Percentiles rank a stretch among this genome's conserved stretches.
phyloP scores from a whole-genome alignment of 2,888 invertebrate genomes.

The Drosophila neoperkinsi region DNA sequence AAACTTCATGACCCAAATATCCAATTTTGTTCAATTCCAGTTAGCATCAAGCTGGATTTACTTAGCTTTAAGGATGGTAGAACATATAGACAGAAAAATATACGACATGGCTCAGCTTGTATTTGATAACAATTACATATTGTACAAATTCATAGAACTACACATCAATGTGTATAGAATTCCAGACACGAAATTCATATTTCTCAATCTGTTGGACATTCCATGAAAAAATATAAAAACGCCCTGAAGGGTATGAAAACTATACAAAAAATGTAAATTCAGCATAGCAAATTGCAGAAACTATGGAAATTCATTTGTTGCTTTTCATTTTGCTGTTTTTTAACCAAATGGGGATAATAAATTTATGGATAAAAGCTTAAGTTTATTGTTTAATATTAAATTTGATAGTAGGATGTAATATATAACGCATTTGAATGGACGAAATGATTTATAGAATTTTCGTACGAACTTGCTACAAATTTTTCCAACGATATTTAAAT shows the following conservation, averaged over 20 bases:
- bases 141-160: neutral
- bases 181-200: neutral
- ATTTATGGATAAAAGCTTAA: neutral
- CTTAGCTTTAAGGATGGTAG: neutral
- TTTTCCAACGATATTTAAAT: neutral
- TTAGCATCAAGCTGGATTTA: too few species aligned
- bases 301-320: conserved; percentile 61
- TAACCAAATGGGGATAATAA: neutral
- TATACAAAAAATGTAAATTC: conserved; percentile 56
- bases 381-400: neutral
- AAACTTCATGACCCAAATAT: neutral
- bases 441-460: neutral
- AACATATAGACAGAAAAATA: neutral
- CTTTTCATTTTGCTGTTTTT: conserved; percentile 29
- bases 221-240: neutral
- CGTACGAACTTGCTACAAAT: neutral
- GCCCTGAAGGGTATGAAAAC: neutral
- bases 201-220: neutral
- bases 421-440: neutral
- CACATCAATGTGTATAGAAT: neutral
- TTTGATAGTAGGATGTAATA: neutral
- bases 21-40: neutral
- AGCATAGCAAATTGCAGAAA: conserved; percentile 67
- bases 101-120: neutral
- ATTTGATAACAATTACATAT: neutral